Evolutionary conservation across 2,797 vertebrate genomes (phyloP), one percentile per base, ranked within the genome.

Genomic region (Strix occidentalis): DNA sequence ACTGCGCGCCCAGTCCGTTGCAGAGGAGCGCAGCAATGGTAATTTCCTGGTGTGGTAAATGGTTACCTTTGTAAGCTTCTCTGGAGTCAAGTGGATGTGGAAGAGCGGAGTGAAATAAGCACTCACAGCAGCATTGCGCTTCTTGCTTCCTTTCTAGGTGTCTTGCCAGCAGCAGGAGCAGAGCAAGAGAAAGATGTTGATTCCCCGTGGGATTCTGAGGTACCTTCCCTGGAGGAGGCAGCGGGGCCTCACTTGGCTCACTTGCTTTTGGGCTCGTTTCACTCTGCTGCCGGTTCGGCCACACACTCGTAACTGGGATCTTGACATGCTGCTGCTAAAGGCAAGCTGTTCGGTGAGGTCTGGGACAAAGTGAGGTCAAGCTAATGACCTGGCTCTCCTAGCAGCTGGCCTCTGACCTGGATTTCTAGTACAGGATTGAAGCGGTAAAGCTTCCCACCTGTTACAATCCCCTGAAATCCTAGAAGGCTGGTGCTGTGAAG

Each of bases 41-140:
- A 37, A 37, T 37, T 37, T 37, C 37, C 37, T 37, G 37, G 9
- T 37, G 37, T 37, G 37, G 9, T 37, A 37, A 37, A 37, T 37
- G 37, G 9, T 37, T 37, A 37, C 37, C 37, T 37, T 37, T 37
- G 37, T 37, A 37, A 37, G 37, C 37, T 37, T 37, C 37, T 37
- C 37, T 37, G 37, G 37, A 37, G 37, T 37, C 9, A 37, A 37
- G 37, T 37, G 12, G 21, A 39, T 26, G 3, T 21, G 13, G 21
- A 57, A 37, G 13, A 1, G 9, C 11, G 54, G 15, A 54, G 21
- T 12, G 13, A 20, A 54, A 35, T 5, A 45, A 45, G 50, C 39
- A 35, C 9, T 65, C 12, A 37, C 6, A 31, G 16, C 20, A 66
- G 41, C 16, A 1, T 35, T 1, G 6, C 5, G 0, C 16, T 31